These are phyloP conservation scores for Rotaria magnacalcarata DNA, from an alignment of 2,888 invertebrate genomes.

Conservation along the genomic window DNA sequence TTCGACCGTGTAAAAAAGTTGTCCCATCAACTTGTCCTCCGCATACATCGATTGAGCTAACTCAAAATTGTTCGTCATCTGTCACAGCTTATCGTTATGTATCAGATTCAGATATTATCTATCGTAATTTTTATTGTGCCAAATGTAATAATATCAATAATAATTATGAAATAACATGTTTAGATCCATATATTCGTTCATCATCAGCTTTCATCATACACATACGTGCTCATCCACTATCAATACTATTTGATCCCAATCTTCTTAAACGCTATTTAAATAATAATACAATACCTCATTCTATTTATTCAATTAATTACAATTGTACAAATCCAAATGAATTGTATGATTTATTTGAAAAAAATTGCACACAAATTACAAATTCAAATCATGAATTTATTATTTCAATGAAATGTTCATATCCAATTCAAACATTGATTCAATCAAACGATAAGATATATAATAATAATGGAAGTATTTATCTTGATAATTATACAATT, in stretches of 20 bases:
- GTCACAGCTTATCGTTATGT: neutral
- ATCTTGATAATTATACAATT: neutral
- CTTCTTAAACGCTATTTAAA: neutral
- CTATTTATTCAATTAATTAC: neutral
- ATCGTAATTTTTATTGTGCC: neutral
- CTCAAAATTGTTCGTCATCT: neutral
- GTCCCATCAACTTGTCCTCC: neutral
- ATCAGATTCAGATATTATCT: neutral
- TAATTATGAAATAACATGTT: neutral
- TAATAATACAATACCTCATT: neutral
- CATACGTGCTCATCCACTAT: neutral
- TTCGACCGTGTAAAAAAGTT: constrained; percentile 20
- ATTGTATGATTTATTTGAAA: neutral
- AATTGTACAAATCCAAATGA: neutral
- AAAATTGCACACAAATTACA: neutral
- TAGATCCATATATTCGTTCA: neutral
- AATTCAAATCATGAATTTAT: neutral
- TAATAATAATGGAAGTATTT: neutral
- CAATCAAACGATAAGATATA: neutral
- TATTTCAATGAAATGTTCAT: constrained; percentile 25
- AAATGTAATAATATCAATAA: neutral
- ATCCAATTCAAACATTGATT: neutral
- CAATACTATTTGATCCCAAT: constrained; percentile 14
- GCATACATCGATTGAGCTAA: neutral
- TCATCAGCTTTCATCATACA: neutral